A percentile compares a stretch with the other conserved stretches of the same genome.
Evolutionary conservation across 2,888 invertebrate species (phyloP).

Genomic region (Ochropleura plecta): DNA sequence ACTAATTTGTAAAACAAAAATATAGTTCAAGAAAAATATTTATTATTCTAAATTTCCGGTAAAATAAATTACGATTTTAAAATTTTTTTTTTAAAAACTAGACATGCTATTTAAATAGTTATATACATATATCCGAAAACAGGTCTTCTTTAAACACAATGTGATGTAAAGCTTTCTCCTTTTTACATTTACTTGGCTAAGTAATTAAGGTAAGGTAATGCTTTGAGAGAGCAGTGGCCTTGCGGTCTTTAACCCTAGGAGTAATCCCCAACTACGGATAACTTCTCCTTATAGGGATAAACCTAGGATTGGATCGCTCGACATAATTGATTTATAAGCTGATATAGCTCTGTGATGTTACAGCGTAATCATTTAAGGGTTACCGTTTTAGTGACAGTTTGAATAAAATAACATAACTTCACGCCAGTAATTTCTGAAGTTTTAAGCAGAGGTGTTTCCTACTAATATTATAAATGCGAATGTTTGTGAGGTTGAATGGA

Average conservation of each 20-base stretch:
- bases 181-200: conserved; percentile 20
- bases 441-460: no score
- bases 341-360: background rate
- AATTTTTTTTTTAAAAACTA: no score
- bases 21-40: no score
- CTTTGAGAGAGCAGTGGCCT: conserved; percentile 33
- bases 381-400: background rate
- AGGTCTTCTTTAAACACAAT: no score
- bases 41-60: no score
- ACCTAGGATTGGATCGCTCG: background rate
- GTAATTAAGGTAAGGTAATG: conserved; percentile 22
- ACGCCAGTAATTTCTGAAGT: no score
- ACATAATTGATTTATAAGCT: conserved; percentile 10
- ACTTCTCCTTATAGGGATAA: conserved; percentile 21
- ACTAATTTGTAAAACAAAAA: no score
- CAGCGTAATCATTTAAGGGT: background rate
- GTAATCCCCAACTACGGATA: background rate
- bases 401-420: background rate
- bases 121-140: no score
- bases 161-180: background rate
- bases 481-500: no score
- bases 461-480: no score
- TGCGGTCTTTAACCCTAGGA: conserved; percentile 16
- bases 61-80: no score
- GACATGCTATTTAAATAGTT: no score